Evolutionary conservation across 2,797 vertebrate species (phyloP), one percentile per base, ranked within the genome.

Genomic region (Epinephelus coioides): DNA sequence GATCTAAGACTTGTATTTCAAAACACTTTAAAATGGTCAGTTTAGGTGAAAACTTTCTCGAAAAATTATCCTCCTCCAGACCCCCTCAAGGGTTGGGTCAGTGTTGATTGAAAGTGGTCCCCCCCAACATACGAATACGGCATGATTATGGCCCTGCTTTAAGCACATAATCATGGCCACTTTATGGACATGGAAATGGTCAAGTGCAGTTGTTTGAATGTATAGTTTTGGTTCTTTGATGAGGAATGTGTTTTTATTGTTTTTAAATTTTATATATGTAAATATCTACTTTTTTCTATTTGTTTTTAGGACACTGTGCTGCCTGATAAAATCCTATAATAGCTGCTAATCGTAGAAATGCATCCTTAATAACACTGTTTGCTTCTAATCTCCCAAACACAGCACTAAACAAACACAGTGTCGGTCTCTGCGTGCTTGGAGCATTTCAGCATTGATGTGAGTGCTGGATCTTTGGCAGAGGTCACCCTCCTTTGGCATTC

Each of bases 401-500:
- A 68, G 57, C 44, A 4, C 69, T 74, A 53, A 78, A 69, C 76
- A 79, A 76, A 73, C 72, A 64, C 1, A 0, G 17, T 13, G 12
- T 14, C 10, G 2, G 17, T 56, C 21, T 66, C 60, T 64, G 75
- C 30, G 0, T 69, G 34, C 73, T 30, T 8, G 53, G 75, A 72
- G 50, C 30, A 49, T 69, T 69, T 63, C n/a, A 75, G 69, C 66
- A 70, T 82, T 76, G 27, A 23, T 46, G 53, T 62, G 69, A 73
- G 76, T 3, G n/a, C 38, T 38, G 40, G 43, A 56, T 73, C 57
- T 60, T 53, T 72, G 67, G 56, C 81, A 81, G 83, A 82, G 88
- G 88, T 92, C 85, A 86, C 78, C 66, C 84, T 86, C 87, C 68
- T 86, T 67, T 88, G 86, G 69, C 71, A 86, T 86, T 86, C 76